A percentile compares a stretch with the other conserved stretches of the same genome.
phyloP scores from a whole-genome alignment of 1,140 invertebrate species.

The Octopus sinensis region DNA sequence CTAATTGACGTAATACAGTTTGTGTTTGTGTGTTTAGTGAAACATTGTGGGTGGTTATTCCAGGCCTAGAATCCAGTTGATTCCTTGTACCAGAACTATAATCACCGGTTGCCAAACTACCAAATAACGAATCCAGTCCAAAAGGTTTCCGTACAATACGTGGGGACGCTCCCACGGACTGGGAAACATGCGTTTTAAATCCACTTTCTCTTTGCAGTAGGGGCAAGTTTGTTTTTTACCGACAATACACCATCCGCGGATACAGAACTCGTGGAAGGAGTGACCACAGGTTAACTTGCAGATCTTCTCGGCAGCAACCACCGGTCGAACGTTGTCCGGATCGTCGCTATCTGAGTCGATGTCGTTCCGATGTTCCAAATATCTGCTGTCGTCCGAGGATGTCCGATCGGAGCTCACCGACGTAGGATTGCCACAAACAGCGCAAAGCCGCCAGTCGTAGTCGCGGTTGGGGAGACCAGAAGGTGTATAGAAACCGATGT shows the following conservation, averaged over 20 bases:
- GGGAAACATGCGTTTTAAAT: conserved; percentile 93
- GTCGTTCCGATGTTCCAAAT: too few species aligned
- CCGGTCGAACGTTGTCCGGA: too few species aligned
- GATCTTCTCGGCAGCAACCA: conserved; percentile 74
- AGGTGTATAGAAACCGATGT: conserved; percentile 69
- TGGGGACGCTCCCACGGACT: conserved; percentile 99
- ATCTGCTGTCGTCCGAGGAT: too few species aligned
- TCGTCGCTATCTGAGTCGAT: too few species aligned
- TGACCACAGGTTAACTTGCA: conserved; percentile 93
- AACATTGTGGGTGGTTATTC: conserved; percentile 64
- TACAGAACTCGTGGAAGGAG: conserved; percentile 97
- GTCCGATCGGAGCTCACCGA: conserved; percentile 30
- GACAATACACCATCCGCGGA: conserved; percentile 98
- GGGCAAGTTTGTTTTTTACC: conserved; percentile 99
- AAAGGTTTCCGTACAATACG: conserved; percentile 91
- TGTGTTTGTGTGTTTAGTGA: too few species aligned
- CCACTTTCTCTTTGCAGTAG: conserved; percentile 99
- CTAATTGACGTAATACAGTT: too few species aligned
- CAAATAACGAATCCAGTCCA: conserved; percentile 95
- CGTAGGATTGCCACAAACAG: conserved; percentile 82
- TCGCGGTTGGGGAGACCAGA: conserved; percentile 90
- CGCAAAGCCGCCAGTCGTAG: conserved; percentile 88
- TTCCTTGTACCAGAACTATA: conserved; percentile 86
- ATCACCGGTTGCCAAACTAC: conserved; percentile 98
- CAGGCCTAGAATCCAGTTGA: conserved; percentile 89